A percentile compares a stretch with the other conserved stretches of the same genome.
These are phyloP conservation scores for Elgaria multicarinata DNA, from an alignment of 2,113 vertebrate species.

Conservation along the genomic window DNA sequence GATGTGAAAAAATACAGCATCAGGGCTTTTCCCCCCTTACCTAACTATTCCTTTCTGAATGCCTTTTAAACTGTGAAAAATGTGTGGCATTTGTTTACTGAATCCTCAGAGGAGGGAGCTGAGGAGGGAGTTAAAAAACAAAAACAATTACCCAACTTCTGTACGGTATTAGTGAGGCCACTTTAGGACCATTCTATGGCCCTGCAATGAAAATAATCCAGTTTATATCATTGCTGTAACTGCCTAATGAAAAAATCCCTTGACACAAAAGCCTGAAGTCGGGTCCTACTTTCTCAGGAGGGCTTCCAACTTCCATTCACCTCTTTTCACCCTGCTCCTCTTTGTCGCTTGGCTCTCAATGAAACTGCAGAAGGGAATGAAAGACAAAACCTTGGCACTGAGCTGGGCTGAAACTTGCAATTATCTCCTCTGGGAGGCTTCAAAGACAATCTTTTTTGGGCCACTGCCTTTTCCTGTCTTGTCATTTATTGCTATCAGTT, in stretches of 20 bases:
- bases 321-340: neutral
- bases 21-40: neutral
- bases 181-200: neutral
- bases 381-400: neutral
- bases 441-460: slow-evolving; percentile 14
- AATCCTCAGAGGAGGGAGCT: neutral
- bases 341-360: neutral
- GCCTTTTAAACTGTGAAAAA: slow-evolving; percentile 7
- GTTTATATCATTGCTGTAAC: neutral
- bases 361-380: slow-evolving; percentile 7
- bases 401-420: neutral
- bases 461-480: slow-evolving; percentile 12
- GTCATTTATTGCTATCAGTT: slow-evolving; percentile 19
- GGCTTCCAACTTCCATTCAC: neutral
- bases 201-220: neutral
- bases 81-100: neutral
- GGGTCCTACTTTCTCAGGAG: neutral
- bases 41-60: slow-evolving; percentile 4
- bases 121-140: neutral
- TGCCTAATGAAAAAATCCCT: neutral
- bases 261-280: neutral
- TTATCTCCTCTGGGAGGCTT: slow-evolving; percentile 1
- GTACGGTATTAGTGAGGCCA: neutral
- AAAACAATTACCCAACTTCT: neutral
- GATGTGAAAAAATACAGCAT: neutral